Conservation (phyloP, 2,113 vertebrate genomes). For the Actenoides hombroni region DNA sequence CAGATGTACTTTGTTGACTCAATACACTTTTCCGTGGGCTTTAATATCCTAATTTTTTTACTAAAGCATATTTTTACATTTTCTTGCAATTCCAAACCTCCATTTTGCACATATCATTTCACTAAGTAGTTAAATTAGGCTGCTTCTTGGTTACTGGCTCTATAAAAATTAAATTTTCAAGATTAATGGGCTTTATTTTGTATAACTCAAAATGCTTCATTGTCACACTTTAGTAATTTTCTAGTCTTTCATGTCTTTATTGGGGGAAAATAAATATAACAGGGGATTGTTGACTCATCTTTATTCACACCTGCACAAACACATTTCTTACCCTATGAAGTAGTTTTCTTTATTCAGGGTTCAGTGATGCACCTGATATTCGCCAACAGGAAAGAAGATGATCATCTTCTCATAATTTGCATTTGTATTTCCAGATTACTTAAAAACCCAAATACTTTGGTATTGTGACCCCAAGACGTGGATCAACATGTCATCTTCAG, state of each 20-base stretch:
- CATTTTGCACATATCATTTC: background rate
- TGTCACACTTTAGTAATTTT: background rate
- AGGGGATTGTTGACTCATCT: background rate
- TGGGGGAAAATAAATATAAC: background rate
- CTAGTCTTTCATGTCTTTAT: background rate
- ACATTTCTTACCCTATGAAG: background rate
- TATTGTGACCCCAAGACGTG: background rate
- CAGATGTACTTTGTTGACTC: background rate
- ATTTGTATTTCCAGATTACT: background rate
- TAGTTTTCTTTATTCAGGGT: background rate
- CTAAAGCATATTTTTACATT: background rate
- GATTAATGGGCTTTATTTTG: slow-evolving; percentile 18
- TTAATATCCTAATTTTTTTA: background rate
- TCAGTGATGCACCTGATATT: background rate
- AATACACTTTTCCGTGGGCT: background rate
- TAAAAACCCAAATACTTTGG: background rate
- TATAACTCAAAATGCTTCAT: background rate
- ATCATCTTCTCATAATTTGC: background rate
- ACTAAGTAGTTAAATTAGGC: background rate
- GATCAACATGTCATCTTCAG: background rate
- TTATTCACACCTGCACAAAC: background rate
- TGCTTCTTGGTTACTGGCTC: background rate
- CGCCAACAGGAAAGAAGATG: background rate
- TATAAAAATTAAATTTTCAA: slow-evolving; percentile 6
- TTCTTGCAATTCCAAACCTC: background rate